Percentiles rank a stretch among this genome's conserved stretches.
These are phyloP conservation scores for Adineta ricciae DNA, from an alignment of 2,888 invertebrate genomes.

Conservation along the genomic window DNA sequence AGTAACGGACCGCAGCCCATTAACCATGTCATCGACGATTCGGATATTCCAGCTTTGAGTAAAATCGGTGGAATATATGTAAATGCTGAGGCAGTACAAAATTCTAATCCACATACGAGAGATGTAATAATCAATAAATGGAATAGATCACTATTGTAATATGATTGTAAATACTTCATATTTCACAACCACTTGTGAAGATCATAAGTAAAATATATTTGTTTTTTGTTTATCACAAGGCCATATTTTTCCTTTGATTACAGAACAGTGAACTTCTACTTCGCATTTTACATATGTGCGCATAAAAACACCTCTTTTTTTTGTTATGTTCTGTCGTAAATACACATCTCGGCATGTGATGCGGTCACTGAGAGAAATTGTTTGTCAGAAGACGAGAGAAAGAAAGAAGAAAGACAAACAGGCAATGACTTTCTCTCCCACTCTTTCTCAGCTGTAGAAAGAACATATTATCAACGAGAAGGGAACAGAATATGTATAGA, in stretches of 20 bases:
- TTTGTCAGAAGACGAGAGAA: not conserved
- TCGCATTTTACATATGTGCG: not conserved
- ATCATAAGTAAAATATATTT: not conserved
- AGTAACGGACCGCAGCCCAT: slow-evolving; percentile 51
- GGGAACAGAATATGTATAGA: not conserved
- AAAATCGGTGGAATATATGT: slow-evolving; percentile 53
- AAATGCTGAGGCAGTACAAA: slow-evolving; percentile 52
- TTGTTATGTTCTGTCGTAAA: not conserved
- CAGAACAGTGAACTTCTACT: not conserved
- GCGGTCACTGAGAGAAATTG: not conserved
- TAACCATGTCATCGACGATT: slow-evolving; percentile 50
- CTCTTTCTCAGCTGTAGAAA: not conserved
- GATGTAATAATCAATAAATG: not conserved
- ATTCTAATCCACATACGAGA: slow-evolving; percentile 52
- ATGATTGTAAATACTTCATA: not conserved
- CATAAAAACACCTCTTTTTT: not conserved
- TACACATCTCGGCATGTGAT: not conserved
- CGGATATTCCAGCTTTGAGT: slow-evolving; percentile 51
- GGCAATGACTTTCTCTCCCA: not conserved
- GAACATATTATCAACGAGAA: not conserved
- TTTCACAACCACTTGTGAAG: not conserved
- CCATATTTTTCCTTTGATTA: not conserved
- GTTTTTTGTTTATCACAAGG: not conserved
- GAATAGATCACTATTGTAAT: not conserved
- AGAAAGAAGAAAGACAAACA: not conserved